phyloP scores from a whole-genome alignment of 2,113 vertebrate species.

The Apteryx mantelli region DNA sequence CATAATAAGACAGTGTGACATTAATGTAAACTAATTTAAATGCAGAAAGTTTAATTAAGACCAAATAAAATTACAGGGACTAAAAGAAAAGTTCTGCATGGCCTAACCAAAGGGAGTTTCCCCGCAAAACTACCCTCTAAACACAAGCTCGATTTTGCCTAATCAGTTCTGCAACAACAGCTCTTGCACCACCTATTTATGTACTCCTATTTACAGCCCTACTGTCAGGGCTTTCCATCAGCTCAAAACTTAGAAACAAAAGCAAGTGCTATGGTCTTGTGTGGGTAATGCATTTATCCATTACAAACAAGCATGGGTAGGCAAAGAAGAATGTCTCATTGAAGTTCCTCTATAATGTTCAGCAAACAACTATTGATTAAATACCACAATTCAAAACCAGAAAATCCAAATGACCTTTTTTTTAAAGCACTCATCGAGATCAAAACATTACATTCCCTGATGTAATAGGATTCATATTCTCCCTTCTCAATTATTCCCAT shows the following conservation, averaged over 20 bases:
- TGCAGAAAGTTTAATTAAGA: slow-evolving; percentile 61
- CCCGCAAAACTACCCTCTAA: background rate
- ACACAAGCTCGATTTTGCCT: background rate
- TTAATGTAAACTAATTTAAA: slow-evolving; percentile 52
- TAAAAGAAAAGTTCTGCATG: background rate
- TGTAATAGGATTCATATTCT: background rate
- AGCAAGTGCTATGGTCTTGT: background rate
- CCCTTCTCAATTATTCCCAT: background rate
- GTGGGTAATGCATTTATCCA: background rate
- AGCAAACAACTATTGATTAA: background rate
- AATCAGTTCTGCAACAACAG: background rate
- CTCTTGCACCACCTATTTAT: background rate
- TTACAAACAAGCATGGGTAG: background rate
- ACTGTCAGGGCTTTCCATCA: background rate
- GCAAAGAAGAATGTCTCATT: background rate
- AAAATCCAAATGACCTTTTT: background rate
- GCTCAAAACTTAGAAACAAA: background rate
- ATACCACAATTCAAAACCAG: background rate
- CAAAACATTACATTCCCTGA: background rate
- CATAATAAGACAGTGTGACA: slow-evolving; percentile 16
- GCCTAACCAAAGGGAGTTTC: background rate
- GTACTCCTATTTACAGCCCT: background rate
- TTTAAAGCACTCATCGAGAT: background rate
- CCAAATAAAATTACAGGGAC: slow-evolving; percentile 31
- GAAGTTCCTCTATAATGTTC: background rate